Evolutionary conservation across 2,888 invertebrate species (phyloP), one percentile per base, ranked within the genome.

Genomic region (Scaptomyza caliginosa): DNA sequence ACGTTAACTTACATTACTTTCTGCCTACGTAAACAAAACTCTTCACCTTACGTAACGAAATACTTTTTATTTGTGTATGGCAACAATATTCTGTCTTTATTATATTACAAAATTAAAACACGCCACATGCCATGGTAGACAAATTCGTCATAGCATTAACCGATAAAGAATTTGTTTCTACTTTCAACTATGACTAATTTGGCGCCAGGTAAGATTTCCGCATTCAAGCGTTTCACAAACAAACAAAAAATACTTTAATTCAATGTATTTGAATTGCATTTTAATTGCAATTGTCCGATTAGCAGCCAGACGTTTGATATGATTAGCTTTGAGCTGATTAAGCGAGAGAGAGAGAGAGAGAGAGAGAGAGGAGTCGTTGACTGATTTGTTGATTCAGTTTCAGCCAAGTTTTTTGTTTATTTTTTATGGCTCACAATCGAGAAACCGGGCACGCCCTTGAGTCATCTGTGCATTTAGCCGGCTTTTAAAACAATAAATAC

Each of bases 171-270:
- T 5, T 23, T 40, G 42, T 66, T 76, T 73, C n/a, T n/a, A n/a
- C n/a, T 52, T 66, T 67, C 64, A 36, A n/a, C n/a, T 62, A 77
- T 79, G 85, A 84, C 55, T 81, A 84, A 79, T 59, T 59, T 56
- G 17, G 26, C 39, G 32, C 6, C 8, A 26, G 69, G 66, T 78
- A 52, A 51, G 70, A 39, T 40, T 34, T 7, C 17, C 36, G 21
- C 11, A 6, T 17, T 39, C 13, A 13, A 17, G 8, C 2, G 4
- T n/a, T 24, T 13, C 24, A 36, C 28, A 17, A 24, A 13, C 0
- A 39, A 10, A 51, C 32, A 10, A 2, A 28, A 28, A 28, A 10
- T 11, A 10, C 7, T 32, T 13, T 13, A 1, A 13, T 13, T 32
- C 17, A 16, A 38, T 23, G 4, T 48, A 39, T 26, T 38, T 48